Percentiles rank a stretch among this genome's conserved stretches.
Evolutionary conservation across 2,113 vertebrate species (phyloP).

Genomic region (Entomyzon cyanotis): DNA sequence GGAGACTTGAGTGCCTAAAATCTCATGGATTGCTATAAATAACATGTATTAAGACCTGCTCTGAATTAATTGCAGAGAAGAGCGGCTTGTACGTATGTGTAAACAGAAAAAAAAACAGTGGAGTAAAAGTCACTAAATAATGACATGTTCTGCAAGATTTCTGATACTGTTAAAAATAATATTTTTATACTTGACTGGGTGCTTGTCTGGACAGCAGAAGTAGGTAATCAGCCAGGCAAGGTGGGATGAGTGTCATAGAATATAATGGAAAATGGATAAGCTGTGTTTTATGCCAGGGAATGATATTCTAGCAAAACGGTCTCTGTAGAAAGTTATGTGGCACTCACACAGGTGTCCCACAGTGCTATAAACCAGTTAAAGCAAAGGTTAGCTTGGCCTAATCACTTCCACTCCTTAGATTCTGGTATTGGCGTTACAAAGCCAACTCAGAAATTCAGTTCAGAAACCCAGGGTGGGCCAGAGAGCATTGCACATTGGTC

Average conservation of each 20-base stretch:
- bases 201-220: not conserved
- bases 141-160: not conserved
- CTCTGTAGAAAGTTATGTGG: not conserved
- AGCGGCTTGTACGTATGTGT: not conserved
- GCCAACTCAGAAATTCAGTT: not conserved
- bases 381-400: not conserved
- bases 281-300: not conserved
- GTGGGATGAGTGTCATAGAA: not conserved
- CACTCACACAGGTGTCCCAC: accelerated
- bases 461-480: not conserved
- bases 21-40: not conserved
- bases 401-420: not conserved
- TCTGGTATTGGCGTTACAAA: not conserved
- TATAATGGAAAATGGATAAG: not conserved
- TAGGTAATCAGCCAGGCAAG: not conserved
- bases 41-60: not conserved
- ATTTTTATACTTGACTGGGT: not conserved
- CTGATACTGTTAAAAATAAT: not conserved
- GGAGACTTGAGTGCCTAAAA: not conserved
- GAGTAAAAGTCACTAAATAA: not conserved
- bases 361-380: not conserved
- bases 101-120: not conserved
- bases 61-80: not conserved
- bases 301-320: not conserved
- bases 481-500: not conserved